Evolutionary conservation across 2,797 vertebrate species (phyloP).

Genomic region (Mus caroli): DNA sequence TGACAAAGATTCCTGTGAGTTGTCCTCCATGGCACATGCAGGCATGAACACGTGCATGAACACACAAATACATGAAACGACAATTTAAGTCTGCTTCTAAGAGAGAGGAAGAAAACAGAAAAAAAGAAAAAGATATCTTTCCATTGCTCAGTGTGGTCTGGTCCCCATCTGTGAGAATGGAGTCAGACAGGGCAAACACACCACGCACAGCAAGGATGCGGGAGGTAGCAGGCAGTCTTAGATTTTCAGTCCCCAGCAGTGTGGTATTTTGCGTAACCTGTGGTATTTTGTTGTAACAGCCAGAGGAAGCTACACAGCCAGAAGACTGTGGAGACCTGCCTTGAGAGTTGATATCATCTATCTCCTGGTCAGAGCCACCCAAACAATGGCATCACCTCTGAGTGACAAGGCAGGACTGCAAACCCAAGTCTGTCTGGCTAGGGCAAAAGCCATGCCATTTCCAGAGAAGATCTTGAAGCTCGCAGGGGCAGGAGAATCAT

Average conservation of each 20-base stretch:
- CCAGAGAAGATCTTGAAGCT: not conserved
- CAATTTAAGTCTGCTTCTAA: not conserved
- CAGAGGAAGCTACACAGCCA: not conserved
- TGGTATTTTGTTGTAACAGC: not conserved
- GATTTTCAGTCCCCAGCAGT: not conserved
- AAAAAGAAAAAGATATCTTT: too few species aligned
- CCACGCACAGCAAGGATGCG: accelerated
- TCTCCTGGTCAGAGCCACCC: not conserved
- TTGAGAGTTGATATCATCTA: not conserved
- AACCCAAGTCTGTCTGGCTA: not conserved
- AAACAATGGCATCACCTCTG: not conserved
- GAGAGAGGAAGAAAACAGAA: too few species aligned
- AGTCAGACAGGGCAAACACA: too few species aligned
- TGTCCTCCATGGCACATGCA: not conserved
- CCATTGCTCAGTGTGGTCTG: not conserved
- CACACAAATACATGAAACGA: not conserved
- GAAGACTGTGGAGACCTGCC: too few species aligned
- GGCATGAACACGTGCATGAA: not conserved
- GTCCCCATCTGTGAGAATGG: not conserved
- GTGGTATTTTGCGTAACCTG: not conserved
- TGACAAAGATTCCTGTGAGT: not conserved
- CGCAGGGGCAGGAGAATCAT: too few species aligned
- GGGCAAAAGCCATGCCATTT: not conserved
- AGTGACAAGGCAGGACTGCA: not conserved
- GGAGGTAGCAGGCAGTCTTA: not conserved